Evolutionary conservation across 1,140 invertebrate genomes (phyloP), one percentile per base, ranked within the genome.

Genomic region (Leptestheria dahalacensis): DNA sequence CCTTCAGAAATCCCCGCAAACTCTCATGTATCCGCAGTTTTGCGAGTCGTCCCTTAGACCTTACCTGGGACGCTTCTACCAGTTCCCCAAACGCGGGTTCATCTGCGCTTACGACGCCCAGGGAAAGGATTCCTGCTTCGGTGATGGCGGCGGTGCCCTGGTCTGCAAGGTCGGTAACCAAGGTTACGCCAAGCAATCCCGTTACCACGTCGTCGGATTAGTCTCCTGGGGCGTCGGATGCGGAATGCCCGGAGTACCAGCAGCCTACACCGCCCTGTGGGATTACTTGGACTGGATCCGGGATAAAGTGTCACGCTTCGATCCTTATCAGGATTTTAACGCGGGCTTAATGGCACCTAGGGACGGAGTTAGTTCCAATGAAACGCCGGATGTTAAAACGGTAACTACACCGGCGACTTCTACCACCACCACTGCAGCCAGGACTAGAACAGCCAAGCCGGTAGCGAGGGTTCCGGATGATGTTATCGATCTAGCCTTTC

Each of bases 181-280:
- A 2, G 33, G 33, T 20, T 55, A 55, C n/a, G 25, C 53, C 12
- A 55, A 29, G 20, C 3, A 20, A 18, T 29, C 9, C 3, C 23
- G 33, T 29, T 55, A 55, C n/a, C 53, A 55, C 29, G 53, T 29
- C 53, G 53, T 55, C 23, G 80, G 79, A n/a, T 75, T 86, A 1
- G 82, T 85, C 1, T 84, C 83, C 0, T 86, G 86, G 84, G 89
- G 88, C 0, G 74, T 82, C 48, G 84, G 85, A 0, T 88, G 85
- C 66, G 85, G 81, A 0, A 71, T 81, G 55, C 81, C 82, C 11
- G 80, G 82, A 54, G 81, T 81, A 60, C 86, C 86, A 0, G 85
- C 85, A 4, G 79, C 88, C 3, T 88, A 88, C 65, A 85, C 85
- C 0, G 78, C 81, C 64, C 74, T 88, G 0, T 78, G 76, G 1